Evolutionary conservation across 2,797 vertebrate species (phyloP).

Genomic region (Peromyscus melanophrys): DNA sequence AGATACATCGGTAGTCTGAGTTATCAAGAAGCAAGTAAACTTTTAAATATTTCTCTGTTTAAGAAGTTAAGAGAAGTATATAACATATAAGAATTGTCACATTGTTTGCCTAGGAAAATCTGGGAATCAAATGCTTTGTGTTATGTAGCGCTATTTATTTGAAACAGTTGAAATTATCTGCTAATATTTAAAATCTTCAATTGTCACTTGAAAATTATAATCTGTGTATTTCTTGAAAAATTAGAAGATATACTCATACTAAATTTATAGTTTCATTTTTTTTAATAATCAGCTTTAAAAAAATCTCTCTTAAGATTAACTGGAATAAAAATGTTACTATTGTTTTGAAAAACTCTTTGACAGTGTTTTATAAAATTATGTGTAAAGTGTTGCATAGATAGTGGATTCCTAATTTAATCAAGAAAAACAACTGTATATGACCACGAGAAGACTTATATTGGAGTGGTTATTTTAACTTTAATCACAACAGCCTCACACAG

Average conservation of each 20-base stretch:
- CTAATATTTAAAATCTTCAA: conserved; percentile 28
- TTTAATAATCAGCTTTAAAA: not conserved
- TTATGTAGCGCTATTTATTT: not conserved
- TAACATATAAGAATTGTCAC: not conserved
- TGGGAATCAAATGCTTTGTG: not conserved
- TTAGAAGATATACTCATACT: not conserved
- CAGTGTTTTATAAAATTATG: not conserved
- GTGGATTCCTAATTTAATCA: conserved; percentile 49
- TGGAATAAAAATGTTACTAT: not conserved
- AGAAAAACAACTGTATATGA: not conserved
- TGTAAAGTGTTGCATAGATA: conserved; percentile 2
- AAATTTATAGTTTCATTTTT: not conserved
- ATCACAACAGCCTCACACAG: not conserved
- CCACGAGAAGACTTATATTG: not conserved
- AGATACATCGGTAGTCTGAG: not conserved
- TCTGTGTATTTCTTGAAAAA: conserved; percentile 26
- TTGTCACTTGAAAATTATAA: not conserved
- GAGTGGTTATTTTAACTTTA: not conserved
- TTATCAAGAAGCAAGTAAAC: not conserved
- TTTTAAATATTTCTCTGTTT: not conserved
- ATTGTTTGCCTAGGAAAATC: not conserved
- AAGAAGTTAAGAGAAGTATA: not conserved
- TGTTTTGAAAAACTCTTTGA: not conserved
- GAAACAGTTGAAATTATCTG: not conserved
- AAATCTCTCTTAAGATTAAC: not conserved